These are phyloP conservation scores for Clivina fossor DNA, from an alignment of 2,888 invertebrate genomes.

Conservation along the genomic window DNA sequence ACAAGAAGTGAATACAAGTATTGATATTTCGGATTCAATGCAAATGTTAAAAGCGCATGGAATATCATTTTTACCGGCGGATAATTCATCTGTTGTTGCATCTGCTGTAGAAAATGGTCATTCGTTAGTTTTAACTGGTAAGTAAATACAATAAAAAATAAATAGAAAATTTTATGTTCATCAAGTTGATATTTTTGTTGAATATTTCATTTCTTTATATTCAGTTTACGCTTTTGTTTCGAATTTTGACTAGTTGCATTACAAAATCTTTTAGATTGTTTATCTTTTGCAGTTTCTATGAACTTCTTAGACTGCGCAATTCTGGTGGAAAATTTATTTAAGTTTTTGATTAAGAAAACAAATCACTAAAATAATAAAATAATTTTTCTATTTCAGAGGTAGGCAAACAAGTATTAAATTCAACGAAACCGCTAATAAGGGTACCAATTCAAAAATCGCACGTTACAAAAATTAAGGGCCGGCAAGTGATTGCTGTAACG, in stretches of 20 bases:
- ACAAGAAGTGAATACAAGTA: conserved; percentile 27
- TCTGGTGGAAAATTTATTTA: too few species aligned
- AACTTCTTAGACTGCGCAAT: too few species aligned
- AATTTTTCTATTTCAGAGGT: conserved; percentile 58
- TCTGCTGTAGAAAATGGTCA: conserved; percentile 84
- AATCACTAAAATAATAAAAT: conserved; percentile 6
- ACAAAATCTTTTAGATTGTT: too few species aligned
- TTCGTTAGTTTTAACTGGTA: conserved; percentile 78
- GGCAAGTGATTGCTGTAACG: conserved; percentile 58
- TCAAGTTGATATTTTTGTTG: too few species aligned
- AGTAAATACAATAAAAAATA: too few species aligned
- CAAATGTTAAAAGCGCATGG: conserved; percentile 81
- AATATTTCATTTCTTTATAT: too few species aligned
- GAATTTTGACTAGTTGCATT: too few species aligned
- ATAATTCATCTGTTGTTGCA: conserved; percentile 72
- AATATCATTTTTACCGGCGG: conserved; percentile 81
- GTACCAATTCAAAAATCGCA: conserved; percentile 43
- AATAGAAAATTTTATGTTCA: too few species aligned
- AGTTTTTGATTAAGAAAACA: conserved; percentile 8
- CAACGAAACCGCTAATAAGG: conserved; percentile 52
- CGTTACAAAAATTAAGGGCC: conserved; percentile 48
- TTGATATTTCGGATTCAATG: conserved; percentile 54
- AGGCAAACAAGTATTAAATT: conserved; percentile 73
- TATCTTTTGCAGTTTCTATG: too few species aligned
- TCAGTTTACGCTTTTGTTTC: too few species aligned